Percentiles rank a stretch among this genome's conserved stretches.
phyloP scores from a whole-genome alignment of 2,888 invertebrate species.

The Synergus japonicus region DNA sequence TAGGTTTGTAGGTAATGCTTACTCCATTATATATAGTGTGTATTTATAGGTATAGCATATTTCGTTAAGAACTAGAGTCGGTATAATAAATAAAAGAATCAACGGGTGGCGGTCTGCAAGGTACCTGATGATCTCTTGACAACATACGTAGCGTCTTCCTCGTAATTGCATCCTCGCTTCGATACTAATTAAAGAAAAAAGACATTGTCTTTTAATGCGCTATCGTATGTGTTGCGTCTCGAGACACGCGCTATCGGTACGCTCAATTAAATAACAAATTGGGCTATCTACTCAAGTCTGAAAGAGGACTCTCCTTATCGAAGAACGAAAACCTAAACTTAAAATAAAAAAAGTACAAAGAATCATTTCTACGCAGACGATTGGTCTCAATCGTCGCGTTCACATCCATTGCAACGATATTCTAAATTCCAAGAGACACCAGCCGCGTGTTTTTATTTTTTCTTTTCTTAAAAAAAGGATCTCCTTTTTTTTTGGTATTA shows the following conservation, averaged over 20 bases:
- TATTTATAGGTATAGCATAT: constrained; percentile 77
- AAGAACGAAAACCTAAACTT: constrained; percentile 33
- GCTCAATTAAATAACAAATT: constrained; percentile 65
- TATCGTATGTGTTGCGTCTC: constrained; percentile 18
- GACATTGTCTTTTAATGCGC: neutral
- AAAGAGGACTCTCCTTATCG: constrained; percentile 57
- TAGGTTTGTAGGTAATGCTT: constrained; percentile 69
- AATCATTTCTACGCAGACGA: constrained; percentile 19
- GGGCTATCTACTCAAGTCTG: constrained; percentile 66
- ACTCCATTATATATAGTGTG: constrained; percentile 76
- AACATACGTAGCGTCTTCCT: constrained; percentile 49
- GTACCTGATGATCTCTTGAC: constrained; percentile 56
- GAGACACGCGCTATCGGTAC: constrained; percentile 38
- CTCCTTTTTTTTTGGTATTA: constrained; percentile 16
- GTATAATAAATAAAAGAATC: constrained; percentile 74
- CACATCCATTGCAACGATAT: constrained; percentile 20
- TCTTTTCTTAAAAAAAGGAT: constrained; percentile 18
- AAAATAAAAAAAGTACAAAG: constrained; percentile 21
- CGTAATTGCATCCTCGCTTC: constrained; percentile 35
- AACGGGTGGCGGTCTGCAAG: constrained; percentile 67
- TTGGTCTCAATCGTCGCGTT: neutral
- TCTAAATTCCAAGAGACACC: constrained; percentile 27
- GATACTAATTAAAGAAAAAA: constrained; percentile 33
- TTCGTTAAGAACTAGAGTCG: constrained; percentile 73
- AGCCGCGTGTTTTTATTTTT: constrained; percentile 30